A percentile compares a stretch with the other conserved stretches of the same genome.
phyloP scores from a whole-genome alignment of 2,113 vertebrate species.

The Anhinga rufa region DNA sequence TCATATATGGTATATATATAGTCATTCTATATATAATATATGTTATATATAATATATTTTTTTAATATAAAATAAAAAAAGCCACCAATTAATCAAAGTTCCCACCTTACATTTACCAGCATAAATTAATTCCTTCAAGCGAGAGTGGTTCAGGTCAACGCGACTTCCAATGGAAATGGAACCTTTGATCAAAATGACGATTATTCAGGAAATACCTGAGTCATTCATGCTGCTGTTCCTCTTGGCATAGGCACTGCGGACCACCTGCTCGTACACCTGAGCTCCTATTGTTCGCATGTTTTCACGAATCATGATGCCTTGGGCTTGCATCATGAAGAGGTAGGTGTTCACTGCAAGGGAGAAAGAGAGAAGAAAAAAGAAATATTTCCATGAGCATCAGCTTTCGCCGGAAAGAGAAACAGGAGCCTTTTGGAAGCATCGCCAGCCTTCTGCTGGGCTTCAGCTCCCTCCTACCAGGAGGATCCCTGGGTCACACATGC shows the following conservation, averaged over 20 bases:
- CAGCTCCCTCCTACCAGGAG: background rate
- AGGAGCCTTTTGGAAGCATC: background rate
- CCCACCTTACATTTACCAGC: background rate
- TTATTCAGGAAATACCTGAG: slow-evolving; percentile 78
- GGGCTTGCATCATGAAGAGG: slow-evolving; percentile 98
- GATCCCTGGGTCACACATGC: background rate
- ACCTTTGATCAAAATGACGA: background rate
- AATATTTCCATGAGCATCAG: background rate
- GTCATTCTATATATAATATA: background rate
- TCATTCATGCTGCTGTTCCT: slow-evolving; percentile 84
- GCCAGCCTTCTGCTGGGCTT: background rate
- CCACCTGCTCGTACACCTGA: slow-evolving; percentile 94
- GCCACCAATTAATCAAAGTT: background rate
- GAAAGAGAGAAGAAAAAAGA: background rate
- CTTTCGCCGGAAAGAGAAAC: background rate
- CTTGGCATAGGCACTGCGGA: slow-evolving; percentile 87
- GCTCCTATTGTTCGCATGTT: slow-evolving; percentile 92
- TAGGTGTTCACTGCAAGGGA: slow-evolving; percentile 91
- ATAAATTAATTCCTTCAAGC: background rate
- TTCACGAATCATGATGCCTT: slow-evolving; percentile 90
- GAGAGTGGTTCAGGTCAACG: background rate
- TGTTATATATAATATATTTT: background rate
- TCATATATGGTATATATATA: background rate
- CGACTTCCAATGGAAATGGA: background rate
- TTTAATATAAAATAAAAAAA: background rate